Evolutionary conservation across 2,888 invertebrate genomes (phyloP).

Genomic region (Melanchra persicariae): DNA sequence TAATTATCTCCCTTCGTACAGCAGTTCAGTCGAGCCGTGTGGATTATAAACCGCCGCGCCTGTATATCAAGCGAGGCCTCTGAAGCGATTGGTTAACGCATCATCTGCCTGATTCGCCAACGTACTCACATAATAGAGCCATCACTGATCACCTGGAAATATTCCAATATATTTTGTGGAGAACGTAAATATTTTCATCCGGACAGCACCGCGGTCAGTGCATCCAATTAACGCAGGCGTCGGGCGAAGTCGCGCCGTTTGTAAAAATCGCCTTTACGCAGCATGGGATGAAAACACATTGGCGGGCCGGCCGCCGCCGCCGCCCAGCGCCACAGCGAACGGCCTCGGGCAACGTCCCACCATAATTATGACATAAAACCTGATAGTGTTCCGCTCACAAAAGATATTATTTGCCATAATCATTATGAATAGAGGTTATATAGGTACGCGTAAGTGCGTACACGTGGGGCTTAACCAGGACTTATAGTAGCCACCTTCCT

Average conservation of each 20-base stretch:
- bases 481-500: conserved; percentile 27
- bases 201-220: conserved; percentile 81
- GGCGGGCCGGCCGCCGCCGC: conserved; percentile 54
- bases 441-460: conserved; percentile 61
- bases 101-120: conserved; percentile 51
- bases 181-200: conserved; percentile 82
- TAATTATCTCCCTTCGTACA: conserved; percentile 78
- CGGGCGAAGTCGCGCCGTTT: conserved; percentile 72
- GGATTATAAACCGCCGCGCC: conserved; percentile 73
- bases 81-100: conserved; percentile 74
- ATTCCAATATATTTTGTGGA: conserved; percentile 80
- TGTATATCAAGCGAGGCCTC: conserved; percentile 73
- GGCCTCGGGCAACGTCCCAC: conserved; percentile 56
- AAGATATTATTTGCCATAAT: conserved; percentile 72
- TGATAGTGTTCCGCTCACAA: conserved; percentile 73
- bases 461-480: conserved; percentile 51
- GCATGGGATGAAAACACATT: conserved; percentile 74
- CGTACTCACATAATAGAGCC: conserved; percentile 55
- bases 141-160: conserved; percentile 78
- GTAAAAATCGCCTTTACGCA: conserved; percentile 79
- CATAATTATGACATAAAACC: conserved; percentile 78
- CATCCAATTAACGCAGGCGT: conserved; percentile 85
- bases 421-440: conserved; percentile 66
- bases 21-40: conserved; percentile 72
- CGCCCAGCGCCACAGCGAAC: conserved; percentile 53